Evolutionary conservation across 2,113 vertebrate species (phyloP).

Genomic region (Petroica traversi): DNA sequence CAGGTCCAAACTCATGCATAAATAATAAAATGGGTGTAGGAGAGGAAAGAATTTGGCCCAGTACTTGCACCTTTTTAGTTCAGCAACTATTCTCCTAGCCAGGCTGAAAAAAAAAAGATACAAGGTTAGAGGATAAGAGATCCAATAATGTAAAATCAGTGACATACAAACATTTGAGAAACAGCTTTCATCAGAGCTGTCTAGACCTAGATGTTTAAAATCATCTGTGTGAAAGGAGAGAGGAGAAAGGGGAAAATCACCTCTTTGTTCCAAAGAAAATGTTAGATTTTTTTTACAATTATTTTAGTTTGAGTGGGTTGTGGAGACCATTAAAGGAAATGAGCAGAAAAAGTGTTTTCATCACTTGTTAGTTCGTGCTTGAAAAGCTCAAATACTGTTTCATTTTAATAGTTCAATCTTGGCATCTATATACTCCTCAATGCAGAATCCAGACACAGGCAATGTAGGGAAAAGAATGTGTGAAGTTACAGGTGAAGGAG

Average conservation of each 20-base stretch:
- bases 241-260: conserved; percentile 17
- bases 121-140: neutral
- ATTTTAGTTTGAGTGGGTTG: conserved; percentile 37
- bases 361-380: conserved; percentile 2
- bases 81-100: neutral
- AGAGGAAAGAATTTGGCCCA: neutral
- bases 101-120: neutral
- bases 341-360: conserved; percentile 27
- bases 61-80: neutral
- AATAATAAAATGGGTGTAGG: neutral
- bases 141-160: neutral
- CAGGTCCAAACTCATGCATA: neutral
- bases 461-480: neutral
- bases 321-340: conserved; percentile 15
- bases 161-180: conserved; percentile 4
- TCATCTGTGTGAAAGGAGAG: neutral
- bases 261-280: conserved; percentile 9
- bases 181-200: neutral
- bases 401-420: neutral
- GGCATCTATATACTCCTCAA: neutral
- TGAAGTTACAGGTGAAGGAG: neutral
- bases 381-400: conserved; percentile 29
- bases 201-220: neutral
- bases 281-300: conserved; percentile 12
- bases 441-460: neutral